Evolutionary conservation across 2,113 vertebrate genomes (phyloP).

Genomic region (Ceuthmochares aereus): DNA sequence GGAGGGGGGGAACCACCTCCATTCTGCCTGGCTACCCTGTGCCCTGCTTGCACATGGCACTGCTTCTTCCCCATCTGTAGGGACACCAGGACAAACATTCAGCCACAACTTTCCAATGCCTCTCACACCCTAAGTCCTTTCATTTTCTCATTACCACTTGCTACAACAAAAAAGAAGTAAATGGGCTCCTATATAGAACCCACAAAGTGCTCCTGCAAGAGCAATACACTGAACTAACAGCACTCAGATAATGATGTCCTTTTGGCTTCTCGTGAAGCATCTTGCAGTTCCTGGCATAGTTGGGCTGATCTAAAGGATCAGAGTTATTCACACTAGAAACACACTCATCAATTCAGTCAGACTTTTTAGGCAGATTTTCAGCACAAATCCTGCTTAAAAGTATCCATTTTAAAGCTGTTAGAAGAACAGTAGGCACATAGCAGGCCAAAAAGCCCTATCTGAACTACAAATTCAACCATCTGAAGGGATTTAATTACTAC

Average conservation of each 20-base stretch:
- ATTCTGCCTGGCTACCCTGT: rapidly evolving
- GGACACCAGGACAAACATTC: neutral
- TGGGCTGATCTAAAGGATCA: neutral
- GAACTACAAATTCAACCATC: neutral
- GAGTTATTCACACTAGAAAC: neutral
- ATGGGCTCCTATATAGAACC: neutral
- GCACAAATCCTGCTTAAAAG: neutral
- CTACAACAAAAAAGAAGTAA: neutral
- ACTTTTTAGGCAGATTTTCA: neutral
- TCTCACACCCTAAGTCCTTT: rapidly evolving
- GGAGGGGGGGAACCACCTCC: neutral
- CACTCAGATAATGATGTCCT: neutral
- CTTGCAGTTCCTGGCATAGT: neutral
- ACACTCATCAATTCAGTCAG: neutral
- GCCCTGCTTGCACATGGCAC: neutral
- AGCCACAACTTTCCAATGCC: neutral
- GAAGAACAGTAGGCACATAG: neutral
- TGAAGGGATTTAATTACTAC: neutral
- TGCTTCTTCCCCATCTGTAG: rapidly evolving
- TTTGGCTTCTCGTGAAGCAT: neutral
- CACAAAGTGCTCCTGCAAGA: neutral
- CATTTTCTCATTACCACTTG: neutral
- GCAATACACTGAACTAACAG: neutral
- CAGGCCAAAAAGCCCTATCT: neutral
- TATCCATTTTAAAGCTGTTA: neutral